Evolutionary conservation across 2,113 vertebrate species (phyloP).

Genomic region (Pteruthius melanotis): DNA sequence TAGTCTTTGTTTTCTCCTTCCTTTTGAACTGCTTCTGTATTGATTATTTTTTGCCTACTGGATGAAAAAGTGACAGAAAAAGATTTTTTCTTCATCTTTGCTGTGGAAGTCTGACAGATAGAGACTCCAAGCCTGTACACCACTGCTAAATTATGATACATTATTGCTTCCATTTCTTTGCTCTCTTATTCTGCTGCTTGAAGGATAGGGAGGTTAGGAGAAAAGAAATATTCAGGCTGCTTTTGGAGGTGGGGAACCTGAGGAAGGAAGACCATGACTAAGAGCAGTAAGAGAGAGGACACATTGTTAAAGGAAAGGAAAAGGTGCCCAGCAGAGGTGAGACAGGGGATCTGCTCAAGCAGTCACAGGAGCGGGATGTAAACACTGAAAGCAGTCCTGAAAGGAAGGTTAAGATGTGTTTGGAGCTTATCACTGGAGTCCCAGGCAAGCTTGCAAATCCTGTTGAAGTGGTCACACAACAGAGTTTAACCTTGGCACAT

Average conservation of each 20-base stretch:
- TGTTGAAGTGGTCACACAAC: not conserved
- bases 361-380: not conserved
- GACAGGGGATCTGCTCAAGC: not conserved
- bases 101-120: not conserved
- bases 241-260: not conserved
- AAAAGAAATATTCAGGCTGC: not conserved
- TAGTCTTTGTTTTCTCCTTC: conserved; percentile 1
- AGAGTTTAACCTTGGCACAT: not conserved
- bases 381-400: not conserved
- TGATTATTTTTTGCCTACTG: not conserved
- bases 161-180: not conserved
- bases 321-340: not conserved
- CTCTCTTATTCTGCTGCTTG: not conserved
- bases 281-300: not conserved
- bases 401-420: not conserved
- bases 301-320: not conserved
- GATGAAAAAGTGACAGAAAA: not conserved
- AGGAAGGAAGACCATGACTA: not conserved
- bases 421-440: not conserved
- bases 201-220: not conserved
- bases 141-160: conserved; percentile 7
- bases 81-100: not conserved
- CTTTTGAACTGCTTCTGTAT: not conserved
- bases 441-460: not conserved
- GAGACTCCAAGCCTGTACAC: not conserved